These are phyloP conservation scores for Hermaeophaga mercurialis DNA, from an alignment of 2,888 invertebrate genomes.

Conservation along the genomic window DNA sequence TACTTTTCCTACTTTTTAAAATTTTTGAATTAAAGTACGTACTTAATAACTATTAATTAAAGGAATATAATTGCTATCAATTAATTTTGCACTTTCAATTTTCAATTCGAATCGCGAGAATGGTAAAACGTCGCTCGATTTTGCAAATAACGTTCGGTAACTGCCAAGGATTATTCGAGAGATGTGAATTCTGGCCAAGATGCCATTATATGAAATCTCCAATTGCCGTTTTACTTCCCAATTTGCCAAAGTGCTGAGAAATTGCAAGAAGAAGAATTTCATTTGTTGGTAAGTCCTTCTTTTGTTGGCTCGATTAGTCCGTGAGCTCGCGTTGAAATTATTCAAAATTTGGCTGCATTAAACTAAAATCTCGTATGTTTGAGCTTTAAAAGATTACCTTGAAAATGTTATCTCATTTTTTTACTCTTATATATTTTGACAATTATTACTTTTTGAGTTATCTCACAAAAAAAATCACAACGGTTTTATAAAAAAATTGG, in stretches of 20 bases:
- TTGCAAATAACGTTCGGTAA: slow-evolving; percentile 10
- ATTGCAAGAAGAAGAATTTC: slow-evolving; percentile 17
- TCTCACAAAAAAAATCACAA: no score
- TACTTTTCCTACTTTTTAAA: no score
- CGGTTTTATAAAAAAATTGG: no score
- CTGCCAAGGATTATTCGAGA: slow-evolving; percentile 21
- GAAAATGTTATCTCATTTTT: no score
- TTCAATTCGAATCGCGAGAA: slow-evolving; percentile 8
- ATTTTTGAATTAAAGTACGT: no score
- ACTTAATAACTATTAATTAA: slow-evolving; percentile 9
- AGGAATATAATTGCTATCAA: slow-evolving; percentile 12
- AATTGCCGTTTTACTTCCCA: slow-evolving; percentile 26
- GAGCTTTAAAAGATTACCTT: no score
- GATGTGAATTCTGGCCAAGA: slow-evolving; percentile 21
- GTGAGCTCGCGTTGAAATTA: background rate
- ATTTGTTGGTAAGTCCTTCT: slow-evolving; percentile 1
- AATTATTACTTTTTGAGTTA: no score
- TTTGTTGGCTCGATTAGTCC: background rate
- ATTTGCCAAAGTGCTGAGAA: slow-evolving; percentile 24
- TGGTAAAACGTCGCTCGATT: slow-evolving; percentile 6
- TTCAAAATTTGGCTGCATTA: background rate
- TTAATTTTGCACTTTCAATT: slow-evolving; percentile 21
- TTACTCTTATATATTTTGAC: no score
- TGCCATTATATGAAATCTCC: slow-evolving; percentile 24
- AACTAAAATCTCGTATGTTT: background rate